A percentile compares a stretch with the other conserved stretches of the same genome.
These are phyloP conservation scores for Gopherus flavomarginatus DNA, from an alignment of 2,113 vertebrate genomes.

Conservation along the genomic window DNA sequence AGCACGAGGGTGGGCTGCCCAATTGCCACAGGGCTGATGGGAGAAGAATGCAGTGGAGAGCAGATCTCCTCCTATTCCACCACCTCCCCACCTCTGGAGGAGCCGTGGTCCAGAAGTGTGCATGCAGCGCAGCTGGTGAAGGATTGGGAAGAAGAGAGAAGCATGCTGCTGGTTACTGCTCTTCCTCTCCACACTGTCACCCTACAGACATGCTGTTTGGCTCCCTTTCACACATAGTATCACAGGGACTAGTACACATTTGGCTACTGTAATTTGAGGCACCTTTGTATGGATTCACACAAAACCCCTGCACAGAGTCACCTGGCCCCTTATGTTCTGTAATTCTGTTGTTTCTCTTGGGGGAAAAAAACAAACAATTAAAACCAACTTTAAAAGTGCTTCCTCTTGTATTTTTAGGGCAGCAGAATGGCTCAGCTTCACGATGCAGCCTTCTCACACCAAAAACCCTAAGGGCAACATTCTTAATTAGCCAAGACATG, in stretches of 20 bases:
- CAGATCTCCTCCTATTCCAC: neutral
- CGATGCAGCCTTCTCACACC: neutral
- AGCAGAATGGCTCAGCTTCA: neutral
- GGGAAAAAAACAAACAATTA: neutral
- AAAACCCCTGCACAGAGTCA: neutral
- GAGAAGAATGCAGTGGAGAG: too few species aligned
- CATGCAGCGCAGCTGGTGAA: neutral
- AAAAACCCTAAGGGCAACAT: neutral
- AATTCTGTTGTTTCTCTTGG: neutral
- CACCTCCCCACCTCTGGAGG: neutral
- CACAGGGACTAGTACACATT: neutral
- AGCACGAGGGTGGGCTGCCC: too few species aligned
- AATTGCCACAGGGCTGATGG: neutral
- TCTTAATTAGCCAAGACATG: neutral
- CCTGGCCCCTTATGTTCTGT: neutral
- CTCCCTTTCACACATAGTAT: neutral
- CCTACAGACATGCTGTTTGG: neutral
- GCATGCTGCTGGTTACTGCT: neutral
- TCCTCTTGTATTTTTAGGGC: rapidly evolving
- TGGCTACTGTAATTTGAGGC: neutral
- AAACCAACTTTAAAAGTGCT: neutral
- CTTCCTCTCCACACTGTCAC: neutral
- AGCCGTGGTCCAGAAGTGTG: neutral
- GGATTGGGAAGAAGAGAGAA: neutral
- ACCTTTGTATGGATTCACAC: neutral